Conservation (phyloP, 2,888 invertebrate genomes). For the Ophion obscuratus region DNA sequence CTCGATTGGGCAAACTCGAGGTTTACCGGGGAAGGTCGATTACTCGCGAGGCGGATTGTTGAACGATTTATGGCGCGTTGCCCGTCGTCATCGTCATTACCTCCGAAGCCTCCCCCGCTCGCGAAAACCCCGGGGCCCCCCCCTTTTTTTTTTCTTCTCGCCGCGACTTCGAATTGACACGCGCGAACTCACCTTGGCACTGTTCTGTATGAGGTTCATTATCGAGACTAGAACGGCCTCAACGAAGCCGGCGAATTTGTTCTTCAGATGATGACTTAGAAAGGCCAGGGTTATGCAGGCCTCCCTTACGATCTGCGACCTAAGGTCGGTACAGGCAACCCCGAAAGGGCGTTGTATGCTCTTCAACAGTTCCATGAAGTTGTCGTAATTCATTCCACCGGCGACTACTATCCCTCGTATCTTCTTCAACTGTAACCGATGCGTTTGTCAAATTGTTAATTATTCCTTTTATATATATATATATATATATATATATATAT, state of each 20-base stretch:
- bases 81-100: slow-evolving; percentile 17
- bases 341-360: slow-evolving; percentile 93
- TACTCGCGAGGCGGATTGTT: slow-evolving; percentile 62
- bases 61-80: slow-evolving; percentile 45
- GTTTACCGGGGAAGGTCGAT: slow-evolving; percentile 59
- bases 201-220: slow-evolving; percentile 96
- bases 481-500: neutral
- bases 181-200: slow-evolving; percentile 91
- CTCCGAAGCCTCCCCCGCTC: neutral
- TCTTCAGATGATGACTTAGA: slow-evolving; percentile 93
- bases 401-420: slow-evolving; percentile 93
- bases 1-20: slow-evolving; percentile 50
- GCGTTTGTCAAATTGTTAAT: neutral
- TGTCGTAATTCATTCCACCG: slow-evolving; percentile 90
- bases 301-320: slow-evolving; percentile 98
- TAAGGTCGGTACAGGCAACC: slow-evolving; percentile 92
- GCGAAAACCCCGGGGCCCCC: too few relatives aligned
- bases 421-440: slow-evolving; percentile 89
- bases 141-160: neutral
- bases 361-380: slow-evolving; percentile 91
- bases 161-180: neutral
- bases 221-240: slow-evolving; percentile 93
- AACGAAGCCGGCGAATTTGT: slow-evolving; percentile 94
- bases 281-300: slow-evolving; percentile 97
- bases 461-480: neutral